Base-by-base conservation (phyloP, 92 coral and sea anemone genomes). In the Muricea muricata region DNA sequence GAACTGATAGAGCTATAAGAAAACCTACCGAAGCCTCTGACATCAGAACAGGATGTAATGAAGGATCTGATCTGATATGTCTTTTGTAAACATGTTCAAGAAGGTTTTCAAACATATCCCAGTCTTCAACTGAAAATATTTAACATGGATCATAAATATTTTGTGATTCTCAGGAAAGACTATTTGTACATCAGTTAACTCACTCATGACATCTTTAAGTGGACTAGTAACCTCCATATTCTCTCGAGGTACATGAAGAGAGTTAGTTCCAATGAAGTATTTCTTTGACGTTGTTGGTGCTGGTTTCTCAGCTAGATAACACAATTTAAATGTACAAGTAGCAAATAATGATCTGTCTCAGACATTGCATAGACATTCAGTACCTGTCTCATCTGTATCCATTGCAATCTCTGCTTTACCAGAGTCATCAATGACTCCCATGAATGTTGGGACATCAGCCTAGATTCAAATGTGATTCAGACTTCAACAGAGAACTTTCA, bases 161-260 rank as follows among this genome's bases (percentile, higher is more conserved):
- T 9, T 32, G 15, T 61, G 32, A 11, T 18, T 61, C 26, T 32
- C n/a, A n/a, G n/a, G n/a, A n/a, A n/a, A n/a, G n/a, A n/a, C n/a
- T n/a, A n/a, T n/a, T n/a, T n/a, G n/a, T n/a, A n/a, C n/a, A n/a
- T n/a, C n/a, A n/a, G n/a, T n/a, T 1, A 26, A 84, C 99, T 90
- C 67, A 97, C 99, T 93, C 99, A 97, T 97, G 11, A 97, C 99
- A 90, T 97, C 99, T 61, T 97, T 97, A 25, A 97, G 88, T 8
- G 99, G 99, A 56, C 94, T 93, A 6, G 65, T 60, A 35, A 97
- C 85, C 57, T 97, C 99, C 92, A 94, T 91, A 75, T 92, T 93
- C 73, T 92, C 97, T 84, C 93, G 92, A 0, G 99, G 91, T n/a
- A 97, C 91, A 87, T 94, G 95, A 54, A 97, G 84, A 9, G 90